Conservation (phyloP, 2,113 vertebrate species). For the Oceanodroma tethys region DNA sequence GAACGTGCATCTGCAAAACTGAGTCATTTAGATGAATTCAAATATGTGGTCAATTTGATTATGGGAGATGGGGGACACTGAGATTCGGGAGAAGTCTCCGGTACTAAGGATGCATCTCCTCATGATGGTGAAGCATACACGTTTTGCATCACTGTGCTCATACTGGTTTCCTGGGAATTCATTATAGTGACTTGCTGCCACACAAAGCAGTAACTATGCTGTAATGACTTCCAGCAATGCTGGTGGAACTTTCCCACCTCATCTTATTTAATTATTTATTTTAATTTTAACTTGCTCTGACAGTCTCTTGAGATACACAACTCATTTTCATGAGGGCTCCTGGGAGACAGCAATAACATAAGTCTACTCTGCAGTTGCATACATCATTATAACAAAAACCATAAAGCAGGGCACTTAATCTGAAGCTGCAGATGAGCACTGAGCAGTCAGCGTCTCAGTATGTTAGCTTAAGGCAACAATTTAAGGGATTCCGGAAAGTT, state of each 20-base stretch:
- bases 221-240: constrained; percentile 5
- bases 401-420: background rate
- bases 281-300: constrained; percentile 7
- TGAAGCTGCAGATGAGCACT: background rate
- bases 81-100: background rate
- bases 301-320: background rate
- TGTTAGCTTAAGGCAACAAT: background rate
- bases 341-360: background rate
- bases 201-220: background rate
- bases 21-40: background rate
- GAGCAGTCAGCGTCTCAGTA: background rate
- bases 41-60: background rate
- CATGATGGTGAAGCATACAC: background rate
- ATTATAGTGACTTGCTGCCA: background rate
- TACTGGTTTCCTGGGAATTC: constrained; percentile 14
- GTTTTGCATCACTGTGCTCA: background rate
- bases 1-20: background rate
- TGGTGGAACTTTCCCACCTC: background rate
- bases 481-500: background rate
- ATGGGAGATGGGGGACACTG: background rate
- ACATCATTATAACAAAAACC: background rate
- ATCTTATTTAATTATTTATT: constrained; percentile 56
- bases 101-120: background rate
- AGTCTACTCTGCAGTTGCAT: background rate
- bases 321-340: constrained; percentile 6